A percentile compares a stretch with the other conserved stretches of the same genome.
Evolutionary conservation across 2,113 vertebrate genomes (phyloP).

Genomic region (Takifugu flavidus): DNA sequence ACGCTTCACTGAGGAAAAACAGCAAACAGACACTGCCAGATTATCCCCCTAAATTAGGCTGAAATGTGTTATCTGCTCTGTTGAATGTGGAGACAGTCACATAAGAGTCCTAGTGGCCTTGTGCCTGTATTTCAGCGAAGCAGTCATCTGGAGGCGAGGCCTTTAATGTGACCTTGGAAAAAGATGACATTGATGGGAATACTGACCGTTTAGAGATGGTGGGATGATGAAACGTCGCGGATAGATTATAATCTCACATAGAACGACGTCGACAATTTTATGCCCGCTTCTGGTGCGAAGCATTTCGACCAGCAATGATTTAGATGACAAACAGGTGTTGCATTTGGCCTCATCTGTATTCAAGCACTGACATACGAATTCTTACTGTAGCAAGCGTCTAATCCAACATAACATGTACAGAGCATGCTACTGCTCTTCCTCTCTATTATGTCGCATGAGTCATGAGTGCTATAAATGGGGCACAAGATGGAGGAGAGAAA

Average conservation of each 20-base stretch:
- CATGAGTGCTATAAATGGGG: constrained; percentile 53
- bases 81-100: constrained; percentile 22
- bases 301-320: constrained; percentile 21
- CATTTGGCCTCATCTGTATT: constrained; percentile 11
- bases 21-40: constrained; percentile 49
- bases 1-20: constrained; percentile 60
- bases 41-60: constrained; percentile 47
- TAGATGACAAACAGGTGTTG: background rate
- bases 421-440: constrained; percentile 2
- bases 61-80: constrained; percentile 38
- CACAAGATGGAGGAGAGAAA: constrained; percentile 65
- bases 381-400: constrained; percentile 4
- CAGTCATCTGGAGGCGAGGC: constrained; percentile 35
- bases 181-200: constrained; percentile 51
- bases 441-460: constrained; percentile 50
- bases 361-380: constrained; percentile 11
- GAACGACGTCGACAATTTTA: constrained; percentile 13
- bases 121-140: constrained; percentile 30
- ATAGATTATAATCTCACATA: constrained; percentile 21
- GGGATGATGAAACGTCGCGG: constrained; percentile 41
- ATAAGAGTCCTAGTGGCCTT: constrained; percentile 16
- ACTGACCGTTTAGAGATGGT: constrained; percentile 18
- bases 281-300: constrained; percentile 28
- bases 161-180: constrained; percentile 71
- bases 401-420: constrained; percentile 11